Conservation (phyloP, 2,888 invertebrate species). For the Ophonus ardosiacus region DNA sequence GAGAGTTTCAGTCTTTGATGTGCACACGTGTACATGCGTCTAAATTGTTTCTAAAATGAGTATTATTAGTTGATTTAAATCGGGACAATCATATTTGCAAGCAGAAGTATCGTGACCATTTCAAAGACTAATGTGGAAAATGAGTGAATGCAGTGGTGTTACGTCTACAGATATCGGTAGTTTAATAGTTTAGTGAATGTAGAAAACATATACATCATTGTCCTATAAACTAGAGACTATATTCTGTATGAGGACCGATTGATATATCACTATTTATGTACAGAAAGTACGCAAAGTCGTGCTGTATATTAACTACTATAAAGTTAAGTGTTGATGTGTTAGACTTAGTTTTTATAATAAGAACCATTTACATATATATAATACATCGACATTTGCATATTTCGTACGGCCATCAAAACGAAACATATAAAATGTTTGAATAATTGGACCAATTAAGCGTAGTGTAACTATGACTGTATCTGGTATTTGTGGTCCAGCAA, state of each 20-base stretch:
- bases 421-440: slow-evolving; percentile 58
- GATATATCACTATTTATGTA: slow-evolving; percentile 61
- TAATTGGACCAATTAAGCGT: slow-evolving; percentile 63
- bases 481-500: slow-evolving; percentile 63
- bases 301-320: slow-evolving; percentile 53
- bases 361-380: slow-evolving; percentile 61
- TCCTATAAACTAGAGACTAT: slow-evolving; percentile 43
- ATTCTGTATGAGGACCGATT: slow-evolving; percentile 36
- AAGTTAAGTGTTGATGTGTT: slow-evolving; percentile 61
- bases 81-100: slow-evolving; percentile 53
- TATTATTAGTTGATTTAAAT: slow-evolving; percentile 47
- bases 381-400: slow-evolving; percentile 59
- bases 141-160: slow-evolving; percentile 34
- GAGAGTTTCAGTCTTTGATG: slow-evolving; percentile 45
- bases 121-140: slow-evolving; percentile 32
- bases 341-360: slow-evolving; percentile 62
- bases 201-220: slow-evolving; percentile 52
- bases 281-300: slow-evolving; percentile 52
- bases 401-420: slow-evolving; percentile 53
- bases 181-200: slow-evolving; percentile 36
- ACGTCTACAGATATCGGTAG: slow-evolving; percentile 37
- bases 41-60: slow-evolving; percentile 14
- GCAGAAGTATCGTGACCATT: slow-evolving; percentile 7
- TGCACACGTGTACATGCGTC: slow-evolving; percentile 19
- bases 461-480: slow-evolving; percentile 62